Evolutionary conservation across 1,140 invertebrate species (phyloP), one percentile per base, ranked within the genome.

Genomic region (Calliopsis andreniformis): DNA sequence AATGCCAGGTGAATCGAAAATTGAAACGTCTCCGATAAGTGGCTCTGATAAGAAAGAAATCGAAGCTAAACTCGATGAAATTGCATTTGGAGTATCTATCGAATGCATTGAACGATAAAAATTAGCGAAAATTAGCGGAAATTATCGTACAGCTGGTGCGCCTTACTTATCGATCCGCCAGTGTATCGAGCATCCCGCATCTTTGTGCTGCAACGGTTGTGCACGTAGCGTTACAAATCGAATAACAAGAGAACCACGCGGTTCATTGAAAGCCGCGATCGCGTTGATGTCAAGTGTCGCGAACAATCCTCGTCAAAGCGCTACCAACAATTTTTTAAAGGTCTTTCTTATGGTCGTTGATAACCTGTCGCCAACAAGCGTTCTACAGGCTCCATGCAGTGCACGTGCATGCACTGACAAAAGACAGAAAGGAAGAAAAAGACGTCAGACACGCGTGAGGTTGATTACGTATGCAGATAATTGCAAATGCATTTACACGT

Each of bases 221-320:
- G 35, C 66, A 45, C 25, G 51, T 56, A 56, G 51, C 28, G 51
- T 32, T 69, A 58, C 51, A 70, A 59, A 61, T 71, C 30, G 42
- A 49, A 61, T 61, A 30, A 59, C 16, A 47, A 56, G 43, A 61
- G 43, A 16, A 10, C 16, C 47, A 1, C 42, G 43, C 23, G 45
- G 59, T 35, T 53, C 35, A 35, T 72, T 42, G 47, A 62, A 72
- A 63, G 59, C 58, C 18, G 12, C 14, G 16, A 58, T 8, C 7
- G 7, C 30, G 2, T 28, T 16, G 25, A 43, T 30, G n/a, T 72
- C 62, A 39, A 75, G 18, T 75, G 71, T 58, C 63, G 71, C 8
- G 62, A 47, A 75, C 49, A 20, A 75, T 75, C 56, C 39, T 56
- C 71, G 63, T 75, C 47, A 47, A 56, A 75, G 20, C 16, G 16